phyloP scores from a whole-genome alignment of 2,797 vertebrate species.

The Onychomys arenicola region DNA sequence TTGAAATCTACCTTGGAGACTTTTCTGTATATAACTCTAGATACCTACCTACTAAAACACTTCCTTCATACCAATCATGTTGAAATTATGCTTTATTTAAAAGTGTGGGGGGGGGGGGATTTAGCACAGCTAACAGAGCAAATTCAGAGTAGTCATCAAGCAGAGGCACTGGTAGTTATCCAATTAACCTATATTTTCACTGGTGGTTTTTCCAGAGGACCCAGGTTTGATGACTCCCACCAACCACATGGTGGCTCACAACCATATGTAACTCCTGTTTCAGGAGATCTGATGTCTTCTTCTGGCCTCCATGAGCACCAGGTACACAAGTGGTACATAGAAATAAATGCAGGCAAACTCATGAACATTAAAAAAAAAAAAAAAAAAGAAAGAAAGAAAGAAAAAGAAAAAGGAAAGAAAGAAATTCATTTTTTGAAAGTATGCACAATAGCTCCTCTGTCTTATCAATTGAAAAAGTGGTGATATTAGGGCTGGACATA shows the following conservation, averaged over 20 bases:
- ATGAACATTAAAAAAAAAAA: not conserved
- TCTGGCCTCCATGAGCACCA: not conserved
- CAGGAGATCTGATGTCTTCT: not conserved
- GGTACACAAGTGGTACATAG: not conserved
- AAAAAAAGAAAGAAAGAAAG: rapidly evolving
- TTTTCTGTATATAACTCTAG: not conserved
- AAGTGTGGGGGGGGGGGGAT: not conserved
- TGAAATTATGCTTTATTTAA: conserved; percentile 35
- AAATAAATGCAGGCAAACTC: not conserved
- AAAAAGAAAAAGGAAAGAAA: too few species aligned
- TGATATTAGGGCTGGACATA: not conserved
- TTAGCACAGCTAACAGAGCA: conserved; percentile 35
- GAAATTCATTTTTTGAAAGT: not conserved
- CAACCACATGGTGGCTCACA: not conserved
- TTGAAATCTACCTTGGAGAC: not conserved
- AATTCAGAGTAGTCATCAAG: conserved; percentile 30
- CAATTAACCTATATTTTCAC: not conserved
- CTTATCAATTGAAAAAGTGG: conserved; percentile 36
- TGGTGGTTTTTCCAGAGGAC: not conserved
- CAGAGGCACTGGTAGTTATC: not conserved
- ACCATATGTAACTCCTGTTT: not conserved
- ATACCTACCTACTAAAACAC: conserved; percentile 52
- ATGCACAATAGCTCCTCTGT: not conserved
- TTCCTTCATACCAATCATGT: not conserved
- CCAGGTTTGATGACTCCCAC: not conserved